Evolutionary conservation across 2,797 vertebrate species (phyloP).

Genomic region (Glyptemys insculpta): DNA sequence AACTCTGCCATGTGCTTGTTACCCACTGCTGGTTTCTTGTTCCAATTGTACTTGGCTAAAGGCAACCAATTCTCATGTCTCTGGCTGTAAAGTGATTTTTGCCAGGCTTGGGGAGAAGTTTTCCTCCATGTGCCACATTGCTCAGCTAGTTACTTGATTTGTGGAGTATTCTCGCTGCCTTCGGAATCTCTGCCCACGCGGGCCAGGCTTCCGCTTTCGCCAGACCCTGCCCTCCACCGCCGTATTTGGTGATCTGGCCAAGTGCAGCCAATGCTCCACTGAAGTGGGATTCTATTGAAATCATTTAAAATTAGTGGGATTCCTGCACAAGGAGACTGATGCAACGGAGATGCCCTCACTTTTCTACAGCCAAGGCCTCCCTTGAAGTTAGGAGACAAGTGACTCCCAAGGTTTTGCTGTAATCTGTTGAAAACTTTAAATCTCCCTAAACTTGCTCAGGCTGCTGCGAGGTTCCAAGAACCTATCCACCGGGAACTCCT

Average conservation of each 20-base stretch:
- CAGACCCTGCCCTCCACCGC: no score
- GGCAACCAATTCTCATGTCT: no score
- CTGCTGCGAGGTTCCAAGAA: neutral
- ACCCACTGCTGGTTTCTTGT: neutral
- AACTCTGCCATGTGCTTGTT: no score
- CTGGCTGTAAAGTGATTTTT: no score
- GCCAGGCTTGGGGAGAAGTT: no score
- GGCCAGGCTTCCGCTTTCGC: neutral
- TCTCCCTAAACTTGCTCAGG: accelerated
- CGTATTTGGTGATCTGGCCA: neutral
- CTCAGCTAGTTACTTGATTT: no score
- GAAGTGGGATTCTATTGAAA: no score
- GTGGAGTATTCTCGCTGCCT: neutral
- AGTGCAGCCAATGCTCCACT: neutral
- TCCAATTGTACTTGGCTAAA: neutral
- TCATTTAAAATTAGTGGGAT: no score
- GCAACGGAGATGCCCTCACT: neutral
- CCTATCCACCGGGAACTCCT: accelerated
- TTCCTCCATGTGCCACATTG: no score
- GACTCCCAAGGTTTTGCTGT: accelerated
- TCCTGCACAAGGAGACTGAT: neutral
- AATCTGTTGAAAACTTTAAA: accelerated
- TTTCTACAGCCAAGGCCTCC: accelerated
- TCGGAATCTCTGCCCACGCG: neutral
- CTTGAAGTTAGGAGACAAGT: accelerated